Evolutionary conservation across 2,113 vertebrate species (phyloP).

Genomic region (Eudyptes chrysolophus): DNA sequence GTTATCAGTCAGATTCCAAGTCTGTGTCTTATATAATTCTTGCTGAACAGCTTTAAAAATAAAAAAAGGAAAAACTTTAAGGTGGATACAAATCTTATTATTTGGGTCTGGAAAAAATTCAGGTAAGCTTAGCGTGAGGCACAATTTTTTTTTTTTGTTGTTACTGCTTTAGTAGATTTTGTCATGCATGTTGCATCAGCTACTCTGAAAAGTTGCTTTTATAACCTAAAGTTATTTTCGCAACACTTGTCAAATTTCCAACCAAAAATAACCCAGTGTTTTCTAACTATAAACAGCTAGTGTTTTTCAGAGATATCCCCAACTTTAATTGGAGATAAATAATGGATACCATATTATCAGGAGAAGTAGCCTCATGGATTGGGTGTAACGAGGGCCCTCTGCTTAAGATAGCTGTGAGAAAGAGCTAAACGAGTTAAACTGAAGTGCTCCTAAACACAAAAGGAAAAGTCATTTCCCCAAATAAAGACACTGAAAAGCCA

Average conservation of each 20-base stretch:
- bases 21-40: neutral
- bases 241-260: neutral
- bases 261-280: neutral
- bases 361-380: neutral
- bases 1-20: neutral
- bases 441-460: neutral
- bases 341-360: neutral
- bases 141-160: neutral
- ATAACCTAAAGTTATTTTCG: neutral
- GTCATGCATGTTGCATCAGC: neutral
- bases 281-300: neutral
- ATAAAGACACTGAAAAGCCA: neutral
- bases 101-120: conserved; percentile 4
- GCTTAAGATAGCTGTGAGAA: neutral
- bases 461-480: neutral
- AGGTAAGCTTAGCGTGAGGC: neutral
- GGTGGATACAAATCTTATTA: neutral
- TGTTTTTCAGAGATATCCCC: neutral
- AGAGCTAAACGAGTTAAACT: neutral
- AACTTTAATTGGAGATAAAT: neutral
- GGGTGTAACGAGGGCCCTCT: neutral
- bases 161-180: conserved; percentile 14
- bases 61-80: neutral
- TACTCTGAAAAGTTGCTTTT: neutral
- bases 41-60: conserved; percentile 15